These are phyloP conservation scores for Dermochelys coriacea DNA, from an alignment of 2,797 vertebrate genomes.

Conservation along the genomic window DNA sequence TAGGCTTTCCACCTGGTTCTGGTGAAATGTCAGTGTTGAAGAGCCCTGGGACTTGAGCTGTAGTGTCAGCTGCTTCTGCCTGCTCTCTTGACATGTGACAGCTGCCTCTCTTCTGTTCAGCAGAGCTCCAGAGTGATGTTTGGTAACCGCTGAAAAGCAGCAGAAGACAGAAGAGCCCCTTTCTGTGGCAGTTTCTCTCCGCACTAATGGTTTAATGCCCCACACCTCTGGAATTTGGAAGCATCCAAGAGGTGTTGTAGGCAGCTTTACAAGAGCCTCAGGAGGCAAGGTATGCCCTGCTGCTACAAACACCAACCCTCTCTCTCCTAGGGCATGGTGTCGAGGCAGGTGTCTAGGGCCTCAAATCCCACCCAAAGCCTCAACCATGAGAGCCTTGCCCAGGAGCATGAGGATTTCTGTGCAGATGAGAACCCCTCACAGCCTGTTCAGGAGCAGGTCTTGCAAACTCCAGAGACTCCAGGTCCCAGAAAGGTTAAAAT, in stretches of 20 bases:
- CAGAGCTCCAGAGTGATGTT: not conserved
- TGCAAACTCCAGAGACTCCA: not conserved
- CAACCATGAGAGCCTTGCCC: not conserved
- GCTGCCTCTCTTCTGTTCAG: not conserved
- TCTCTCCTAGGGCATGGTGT: not conserved
- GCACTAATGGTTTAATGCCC: not conserved
- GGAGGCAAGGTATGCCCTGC: not conserved
- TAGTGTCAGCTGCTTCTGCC: not conserved
- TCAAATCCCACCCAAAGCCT: not conserved
- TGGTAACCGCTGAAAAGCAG: not conserved
- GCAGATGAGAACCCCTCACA: not conserved
- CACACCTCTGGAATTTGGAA: not conserved
- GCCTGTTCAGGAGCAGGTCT: not conserved
- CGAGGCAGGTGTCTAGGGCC: not conserved
- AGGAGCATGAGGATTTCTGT: not conserved
- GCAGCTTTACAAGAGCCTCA: not conserved
- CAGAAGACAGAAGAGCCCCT: not conserved
- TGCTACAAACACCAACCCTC: not conserved
- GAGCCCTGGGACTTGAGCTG: not conserved
- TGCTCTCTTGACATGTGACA: not conserved
- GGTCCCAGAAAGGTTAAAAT: not conserved
- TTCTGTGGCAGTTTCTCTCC: not conserved
- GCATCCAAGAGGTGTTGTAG: not conserved
- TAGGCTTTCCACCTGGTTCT: not conserved
- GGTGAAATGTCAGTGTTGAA: rapidly evolving